Conservation (phyloP, 1,140 invertebrate genomes). For the Trigoniulus corallinus region DNA sequence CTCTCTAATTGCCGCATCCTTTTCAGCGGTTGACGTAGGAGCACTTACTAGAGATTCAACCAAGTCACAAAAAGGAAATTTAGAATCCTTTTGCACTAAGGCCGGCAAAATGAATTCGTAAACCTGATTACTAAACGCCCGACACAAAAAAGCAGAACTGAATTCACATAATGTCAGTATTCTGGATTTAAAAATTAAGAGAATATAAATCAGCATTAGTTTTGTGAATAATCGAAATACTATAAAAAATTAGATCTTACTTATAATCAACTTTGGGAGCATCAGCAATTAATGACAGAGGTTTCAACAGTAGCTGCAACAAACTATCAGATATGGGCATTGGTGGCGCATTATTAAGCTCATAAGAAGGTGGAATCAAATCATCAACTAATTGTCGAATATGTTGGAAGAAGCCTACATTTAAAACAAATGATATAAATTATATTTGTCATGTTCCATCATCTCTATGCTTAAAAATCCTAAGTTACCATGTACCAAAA, state of each 20-base stretch:
- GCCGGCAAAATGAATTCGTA: background rate
- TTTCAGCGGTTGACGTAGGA: background rate
- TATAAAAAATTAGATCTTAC: background rate
- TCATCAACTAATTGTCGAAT: slow-evolving; percentile 48
- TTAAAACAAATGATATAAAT: too few species aligned
- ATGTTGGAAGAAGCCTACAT: slow-evolving; percentile 47
- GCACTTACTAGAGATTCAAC: background rate
- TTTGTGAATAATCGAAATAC: background rate
- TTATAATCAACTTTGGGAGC: background rate
- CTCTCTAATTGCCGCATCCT: background rate
- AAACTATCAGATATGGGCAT: slow-evolving; percentile 54
- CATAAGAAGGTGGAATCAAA: slow-evolving; percentile 50
- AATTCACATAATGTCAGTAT: background rate
- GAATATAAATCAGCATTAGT: background rate
- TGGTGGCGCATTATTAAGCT: slow-evolving; percentile 45
- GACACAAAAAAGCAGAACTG: background rate
- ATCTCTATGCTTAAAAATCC: too few species aligned
- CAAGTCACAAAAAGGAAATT: background rate
- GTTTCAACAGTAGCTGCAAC: slow-evolving; percentile 54
- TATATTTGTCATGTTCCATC: too few species aligned
- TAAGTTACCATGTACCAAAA: background rate
- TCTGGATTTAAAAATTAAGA: background rate
- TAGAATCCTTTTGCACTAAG: background rate
- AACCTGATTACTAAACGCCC: background rate
- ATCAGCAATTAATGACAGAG: slow-evolving; percentile 30